Evolutionary conservation across 2,113 vertebrate species (phyloP), one percentile per base, ranked within the genome.

Genomic region (Lagenorhynchus albirostris): DNA sequence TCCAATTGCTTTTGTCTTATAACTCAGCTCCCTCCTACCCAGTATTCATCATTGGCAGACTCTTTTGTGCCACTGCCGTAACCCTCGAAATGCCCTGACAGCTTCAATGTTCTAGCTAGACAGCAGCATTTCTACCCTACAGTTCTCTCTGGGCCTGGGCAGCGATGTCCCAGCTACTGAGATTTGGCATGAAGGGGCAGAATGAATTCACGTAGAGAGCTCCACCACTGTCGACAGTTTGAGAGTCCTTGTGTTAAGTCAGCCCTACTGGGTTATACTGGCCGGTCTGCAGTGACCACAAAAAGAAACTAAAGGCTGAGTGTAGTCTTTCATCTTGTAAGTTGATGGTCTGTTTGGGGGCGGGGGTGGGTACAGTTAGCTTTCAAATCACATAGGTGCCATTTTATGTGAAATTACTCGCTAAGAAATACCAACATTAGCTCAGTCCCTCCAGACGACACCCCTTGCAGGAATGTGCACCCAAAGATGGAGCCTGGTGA

Each of bases 161-260:
- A 36, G 25, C 25, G 0, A 3, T 15, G 18, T 31, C 31, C 50
- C 63, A 17, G 2, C 29, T 26, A 10, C 29, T 44, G 36, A 55
- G 21, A n/a, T 15, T 3, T 11, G 60, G 41, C 58, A 3, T 0
- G 0, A 68, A 63, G 15, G 29, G 60, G 15, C n/a, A 25, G 31
- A 50, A 68, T 38, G 12, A 83, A 38, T 50, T 25, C 12, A 2
- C 13, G 3, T 21, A 26, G 11, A 23, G 18, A 53, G 10, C 20
- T n/a, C 31, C 11, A 2, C 6, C 20, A n/a, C 76, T 23, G 76
- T 31, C 1, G 0, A 8, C 18, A n/a, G 60, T 8, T 1, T 62
- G 60, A 62, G 50, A 53, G 23, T n/a, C 31, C 31, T 53, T 79
- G 76, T n/a, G 47, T n/a, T 53, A 13, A 11, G 18, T 79, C 20